Base-by-base conservation (phyloP, 1,140 invertebrate species). In the Lepidotrigona ventralis region DNA sequence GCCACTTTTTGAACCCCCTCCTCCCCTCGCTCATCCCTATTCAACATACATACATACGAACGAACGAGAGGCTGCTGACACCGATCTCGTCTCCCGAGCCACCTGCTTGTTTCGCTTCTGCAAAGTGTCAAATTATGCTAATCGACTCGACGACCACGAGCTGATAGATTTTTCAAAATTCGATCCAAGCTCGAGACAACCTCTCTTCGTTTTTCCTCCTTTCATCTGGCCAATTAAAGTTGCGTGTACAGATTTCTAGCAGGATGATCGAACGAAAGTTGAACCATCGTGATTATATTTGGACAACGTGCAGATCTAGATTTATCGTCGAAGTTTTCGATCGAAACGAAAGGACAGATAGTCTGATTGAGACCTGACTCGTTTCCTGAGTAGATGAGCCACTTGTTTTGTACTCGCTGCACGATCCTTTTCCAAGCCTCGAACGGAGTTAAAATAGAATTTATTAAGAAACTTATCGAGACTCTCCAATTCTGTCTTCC, bases 131-230 rank as follows among this genome's bases (percentile, higher is more conserved):
- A 63, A 82, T 82, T 82, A 70, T 70, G 74, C 39, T 77, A 82
- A 82, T 78, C 21, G 14, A 14, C 39, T 46, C 39, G 9, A 17
- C 17, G 63, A n/a, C 19, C 17, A 29, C 64, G 12, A 33, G 64
- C 51, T 60, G 81, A 82, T 82, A 82, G 81, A 82, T 82, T 82
- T 46, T 76, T 53, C 53, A 58, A 82, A 82, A 82, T 82, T 82
- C 69, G 80, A 33, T 3, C 33, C 33, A 33, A 33, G 33, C 33
- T 33, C 33, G 33, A 3, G 2, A 33, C 33, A 33, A 33, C 33
- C 33, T 33, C 33, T 33, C 4, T 82, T 82, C 69, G 80, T 51
- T 33, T 82, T 66, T 73, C 23, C 56, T 39, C 39, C 39, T 39
- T 39, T 39, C 39, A 4, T 39, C 39, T 46, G 39, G 39, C 39